These are phyloP conservation scores for Eulemur mongoz DNA, from an alignment of 2,797 vertebrate genomes.

Conservation along the genomic window DNA sequence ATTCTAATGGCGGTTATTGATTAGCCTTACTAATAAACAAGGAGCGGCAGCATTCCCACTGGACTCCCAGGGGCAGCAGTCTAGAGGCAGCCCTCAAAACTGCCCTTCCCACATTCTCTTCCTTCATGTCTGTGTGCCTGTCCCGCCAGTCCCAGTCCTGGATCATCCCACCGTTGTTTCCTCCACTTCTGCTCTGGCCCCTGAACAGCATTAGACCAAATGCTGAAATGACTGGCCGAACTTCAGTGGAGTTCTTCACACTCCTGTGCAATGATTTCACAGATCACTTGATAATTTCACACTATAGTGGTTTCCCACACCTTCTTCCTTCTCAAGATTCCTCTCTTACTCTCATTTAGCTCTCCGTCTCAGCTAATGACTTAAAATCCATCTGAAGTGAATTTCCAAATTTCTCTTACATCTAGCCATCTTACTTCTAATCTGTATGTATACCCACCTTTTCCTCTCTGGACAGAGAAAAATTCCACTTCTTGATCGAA, in stretches of 20 bases:
- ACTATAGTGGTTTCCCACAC: background rate
- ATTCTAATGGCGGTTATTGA: background rate
- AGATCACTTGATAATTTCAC: background rate
- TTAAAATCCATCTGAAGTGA: background rate
- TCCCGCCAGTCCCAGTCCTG: background rate
- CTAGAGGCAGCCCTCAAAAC: accelerated
- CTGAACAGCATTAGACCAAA: background rate
- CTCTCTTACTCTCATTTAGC: background rate
- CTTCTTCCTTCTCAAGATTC: background rate
- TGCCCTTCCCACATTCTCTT: background rate
- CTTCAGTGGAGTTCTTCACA: background rate
- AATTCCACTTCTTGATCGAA: background rate
- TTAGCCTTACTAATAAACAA: background rate
- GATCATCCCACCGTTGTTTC: background rate
- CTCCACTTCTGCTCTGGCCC: background rate
- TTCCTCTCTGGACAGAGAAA: background rate
- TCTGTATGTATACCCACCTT: background rate
- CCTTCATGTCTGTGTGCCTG: background rate
- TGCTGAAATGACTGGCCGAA: background rate
- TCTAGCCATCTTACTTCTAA: background rate
- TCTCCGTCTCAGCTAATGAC: background rate
- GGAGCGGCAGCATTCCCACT: background rate
- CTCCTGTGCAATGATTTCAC: background rate
- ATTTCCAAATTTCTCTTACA: background rate
- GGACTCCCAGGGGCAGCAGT: no score